Base-by-base conservation (phyloP, 2,888 invertebrate species). In the Lithophane leautieri region DNA sequence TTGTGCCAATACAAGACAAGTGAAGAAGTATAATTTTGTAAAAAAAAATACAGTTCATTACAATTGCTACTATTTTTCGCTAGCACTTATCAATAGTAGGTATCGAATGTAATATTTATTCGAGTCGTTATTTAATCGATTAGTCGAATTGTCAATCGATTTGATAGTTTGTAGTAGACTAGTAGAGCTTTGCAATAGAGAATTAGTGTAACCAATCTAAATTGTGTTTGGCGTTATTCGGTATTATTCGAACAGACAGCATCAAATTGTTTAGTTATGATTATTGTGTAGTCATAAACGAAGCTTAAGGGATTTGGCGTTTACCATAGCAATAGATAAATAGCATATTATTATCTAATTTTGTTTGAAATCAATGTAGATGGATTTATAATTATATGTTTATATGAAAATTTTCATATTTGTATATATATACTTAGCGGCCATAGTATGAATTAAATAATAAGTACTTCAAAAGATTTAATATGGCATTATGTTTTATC, bases 171-270 rank as follows among this genome's bases (percentile, higher is more conserved):
- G 16, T 22, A 40, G 28, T 19, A 14, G 14, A 71, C 44, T 70
- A 28, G 42, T 50, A 61, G 28, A 61, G 28, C 42, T 50, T 50
- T 2, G 19, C 34, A 52, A 65, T 44, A 65, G 28, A 47, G 60
- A 65, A 73, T 80, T 66, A 52, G 47, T 61, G 73, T 61, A 61
- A 50, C 16, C 47, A 40, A 73, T 72, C 47, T 42, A 7, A 79
- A 65, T 42, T 28, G 50, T 34, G 2, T 50, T 76, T 56, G 58
- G 19, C 14, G 1, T 25, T 65, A 65, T 47, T n/a, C 54, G 16
- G n/a, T 71, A 28, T 47, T 65, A 47, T 8, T 1, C 8, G 34
- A 58, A 22, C 16, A 19, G 1, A 25, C 34, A 11, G 19, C 40
- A 54, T n/a, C 28, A 40, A 69, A 61, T 70, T 54, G 79, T 70